These are phyloP conservation scores for Papilio polytes DNA, from an alignment of 1,140 invertebrate species.

Conservation along the genomic window DNA sequence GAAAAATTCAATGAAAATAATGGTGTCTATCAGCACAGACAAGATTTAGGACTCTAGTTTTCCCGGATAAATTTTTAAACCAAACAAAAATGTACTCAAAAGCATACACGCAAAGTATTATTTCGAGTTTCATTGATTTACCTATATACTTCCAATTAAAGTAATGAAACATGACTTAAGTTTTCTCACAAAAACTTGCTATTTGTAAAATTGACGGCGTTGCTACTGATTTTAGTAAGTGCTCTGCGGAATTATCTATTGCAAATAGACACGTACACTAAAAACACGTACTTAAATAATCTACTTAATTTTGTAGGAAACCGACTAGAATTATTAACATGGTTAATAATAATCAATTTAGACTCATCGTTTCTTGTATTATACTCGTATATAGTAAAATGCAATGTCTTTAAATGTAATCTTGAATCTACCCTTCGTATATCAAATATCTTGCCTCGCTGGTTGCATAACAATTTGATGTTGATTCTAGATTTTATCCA, in stretches of 20 bases:
- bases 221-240: background rate
- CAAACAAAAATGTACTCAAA: background rate
- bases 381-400: no score
- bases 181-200: constrained; percentile 9
- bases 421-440: background rate
- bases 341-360: no score
- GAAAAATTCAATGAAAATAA: background rate
- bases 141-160: background rate
- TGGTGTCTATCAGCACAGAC: background rate
- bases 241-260: background rate
- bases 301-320: no score
- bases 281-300: no score
- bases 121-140: background rate
- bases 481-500: constrained; percentile 17
- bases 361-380: no score
- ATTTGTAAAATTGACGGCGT: background rate
- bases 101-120: background rate
- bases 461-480: constrained; percentile 19
- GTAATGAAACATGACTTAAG: background rate
- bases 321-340: no score
- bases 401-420: no score
- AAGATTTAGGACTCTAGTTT: background rate
- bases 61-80: background rate
- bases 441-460: constrained; percentile 31
- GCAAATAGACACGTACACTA: constrained; percentile 9